These are phyloP conservation scores for Trissolcus japonicus DNA, from an alignment of 2,888 invertebrate genomes.

Conservation along the genomic window DNA sequence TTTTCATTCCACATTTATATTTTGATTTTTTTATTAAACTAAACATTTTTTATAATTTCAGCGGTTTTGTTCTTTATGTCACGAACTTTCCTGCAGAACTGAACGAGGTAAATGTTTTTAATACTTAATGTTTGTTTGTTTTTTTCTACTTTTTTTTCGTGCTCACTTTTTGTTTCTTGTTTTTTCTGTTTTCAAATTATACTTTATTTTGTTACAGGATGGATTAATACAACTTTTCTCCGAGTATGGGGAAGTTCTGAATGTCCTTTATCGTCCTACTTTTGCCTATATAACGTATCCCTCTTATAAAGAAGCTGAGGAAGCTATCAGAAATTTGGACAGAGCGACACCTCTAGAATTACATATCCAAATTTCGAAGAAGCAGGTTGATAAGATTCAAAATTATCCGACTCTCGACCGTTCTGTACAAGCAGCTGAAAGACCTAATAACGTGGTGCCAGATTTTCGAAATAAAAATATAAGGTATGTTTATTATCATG, in stretches of 20 bases:
- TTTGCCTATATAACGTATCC: conserved; percentile 45
- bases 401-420: too few relatives aligned
- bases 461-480: too few relatives aligned
- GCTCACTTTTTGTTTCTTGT: not conserved
- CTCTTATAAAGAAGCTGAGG: conserved; percentile 65
- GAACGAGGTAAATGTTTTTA: conserved; percentile 20
- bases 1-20: too few relatives aligned
- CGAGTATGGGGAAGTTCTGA: conserved; percentile 27
- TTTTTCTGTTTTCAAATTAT: not conserved
- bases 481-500: too few relatives aligned
- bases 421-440: too few relatives aligned
- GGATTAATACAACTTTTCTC: conserved; percentile 37
- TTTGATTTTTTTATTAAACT: too few relatives aligned
- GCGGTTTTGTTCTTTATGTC: conserved; percentile 11
- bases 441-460: too few relatives aligned
- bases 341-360: conserved; percentile 63
- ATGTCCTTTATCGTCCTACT: conserved; percentile 23
- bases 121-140: not conserved
- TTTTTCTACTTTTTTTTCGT: not conserved
- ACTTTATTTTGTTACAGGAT: conserved; percentile 21
- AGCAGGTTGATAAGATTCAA: conserved; percentile 9
- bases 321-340: conserved; percentile 65
- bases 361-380: conserved; percentile 62
- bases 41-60: conserved; percentile 1
- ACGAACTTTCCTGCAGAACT: conserved; percentile 20